Base-by-base conservation (phyloP, 2,113 vertebrate species). In the Nothobranchius kuhntae region DNA sequence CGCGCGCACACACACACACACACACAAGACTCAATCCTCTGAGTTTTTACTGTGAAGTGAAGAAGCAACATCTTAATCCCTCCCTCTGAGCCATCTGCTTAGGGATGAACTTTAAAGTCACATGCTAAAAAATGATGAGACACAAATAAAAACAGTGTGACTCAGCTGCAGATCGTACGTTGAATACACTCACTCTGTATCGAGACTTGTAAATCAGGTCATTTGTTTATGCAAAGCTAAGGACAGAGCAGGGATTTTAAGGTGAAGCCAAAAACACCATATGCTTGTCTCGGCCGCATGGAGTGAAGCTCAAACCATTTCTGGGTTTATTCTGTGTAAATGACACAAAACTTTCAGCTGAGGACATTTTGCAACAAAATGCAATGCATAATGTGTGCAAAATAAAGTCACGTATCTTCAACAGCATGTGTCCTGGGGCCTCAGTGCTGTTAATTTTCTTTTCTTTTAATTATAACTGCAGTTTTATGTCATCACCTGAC, bases 41-140 rank as follows among this genome's bases (percentile, higher is more conserved):
- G 47, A 68, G 71, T n/a, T 86, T 82, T 82, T 71, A 55, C 35
- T 48, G 58, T 24, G 30, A 75, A 81, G 85, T 64, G 53, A 82
- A 86, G 71, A 71, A 75, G 84, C 64, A 81, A 70, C 63, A 58
- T 81, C 78, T 78, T 86, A 87, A 90, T 86, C 86, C 80, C 67
- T 54, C 77, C 10, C 66, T 70, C 40, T 65, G 17, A 83, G 78
- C 87, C 82, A 89, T 89, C 86, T 89, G 86, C 75, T 72, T 24
- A 3, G 55, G 14, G 59, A 73, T 71, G 66, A 73, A 82, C 61
- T 53, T 75, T 69, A 50, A 70, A 59, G 52, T 58, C 14, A 77
- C 40, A 13, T 56, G 12, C 10, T 45, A 4, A 12, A 45, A 42
- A 55, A 55, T 13, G 6, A 50, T 8, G 45, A 68, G 60, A 53